Evolutionary conservation across 2,113 vertebrate species (phyloP).

Genomic region (Trematomus loennbergii): DNA sequence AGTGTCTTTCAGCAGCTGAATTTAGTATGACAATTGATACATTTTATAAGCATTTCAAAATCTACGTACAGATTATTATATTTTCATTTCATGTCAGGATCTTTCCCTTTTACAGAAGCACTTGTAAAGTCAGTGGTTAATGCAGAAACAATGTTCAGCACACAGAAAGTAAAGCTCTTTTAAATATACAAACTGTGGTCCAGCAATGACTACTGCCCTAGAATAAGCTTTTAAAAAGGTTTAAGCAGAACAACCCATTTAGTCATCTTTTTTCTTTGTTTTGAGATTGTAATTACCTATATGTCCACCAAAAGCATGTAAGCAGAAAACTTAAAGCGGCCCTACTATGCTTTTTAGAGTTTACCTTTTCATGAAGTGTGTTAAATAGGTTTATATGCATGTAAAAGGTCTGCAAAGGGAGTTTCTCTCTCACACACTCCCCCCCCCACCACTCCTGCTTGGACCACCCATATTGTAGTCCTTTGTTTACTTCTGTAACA

Average conservation of each 20-base stretch:
- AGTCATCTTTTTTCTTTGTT: no score
- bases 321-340: not conserved
- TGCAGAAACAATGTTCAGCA: not conserved
- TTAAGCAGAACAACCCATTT: not conserved
- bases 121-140: slow-evolving; percentile 3
- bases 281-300: no score
- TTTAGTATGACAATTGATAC: slow-evolving; percentile 17
- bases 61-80: not conserved
- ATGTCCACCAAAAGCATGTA: no score
- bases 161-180: not conserved
- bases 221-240: not conserved
- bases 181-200: not conserved
- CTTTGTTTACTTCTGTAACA: no score
- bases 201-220: not conserved
- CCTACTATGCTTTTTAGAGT: no score
- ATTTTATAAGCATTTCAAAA: slow-evolving; percentile 9
- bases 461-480: no score
- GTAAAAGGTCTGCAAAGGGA: no score
- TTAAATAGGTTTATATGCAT: no score
- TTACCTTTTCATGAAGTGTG: no score
- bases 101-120: not conserved
- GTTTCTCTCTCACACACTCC: no score
- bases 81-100: not conserved
- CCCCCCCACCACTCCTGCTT: no score
- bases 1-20: slow-evolving; percentile 40